Base-by-base conservation (phyloP, 2,113 vertebrate species). In the Sander vitreus region DNA sequence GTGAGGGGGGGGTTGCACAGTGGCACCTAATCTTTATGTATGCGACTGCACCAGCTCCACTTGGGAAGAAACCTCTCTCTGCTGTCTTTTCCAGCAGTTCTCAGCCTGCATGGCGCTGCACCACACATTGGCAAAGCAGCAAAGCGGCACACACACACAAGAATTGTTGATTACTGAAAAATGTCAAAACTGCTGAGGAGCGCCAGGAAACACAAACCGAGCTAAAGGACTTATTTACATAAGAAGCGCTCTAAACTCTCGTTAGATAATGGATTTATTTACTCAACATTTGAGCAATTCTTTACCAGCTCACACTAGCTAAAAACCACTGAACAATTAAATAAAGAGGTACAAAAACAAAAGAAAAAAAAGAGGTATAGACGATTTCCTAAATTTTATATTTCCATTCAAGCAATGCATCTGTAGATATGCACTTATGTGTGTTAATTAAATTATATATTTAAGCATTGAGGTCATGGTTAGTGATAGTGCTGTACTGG, bases 21-120 rank as follows among this genome's bases (percentile, higher is more conserved):
- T 47, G 16, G 30, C 21, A 27, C 6, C 36, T 81, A 78, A 76
- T 79, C 72, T 81, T 66, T 82, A 72, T 86, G 58, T 55, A 73
- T 81, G 57, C 68, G 62, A 81, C 78, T 71, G 73, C 80, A 81
- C 21, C 72, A 78, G 66, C 70, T 68, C 70, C 9, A 55, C 14
- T 58, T 51, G 10, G 65, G 39, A 72, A n/a, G 33, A 69, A 76
- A 54, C 19, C 18, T 48, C 36, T 59, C 54, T 69, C 30, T 58
- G 36, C 84, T 75, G 10, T 67, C 51, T 51, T n/a, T 81, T 36
- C 63, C 55, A 78, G 59, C 1, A 18, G 21, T 45, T 65, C 53
- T 66, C 77, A 51, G 68, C 33, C 27, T 14, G 58, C 67, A 69
- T 53, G 59, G 50, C 4, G 6, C 67, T 18, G 3, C 50, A 58